Conservation (phyloP, 2,113 vertebrate genomes). For the Zosterops borbonicus region DNA sequence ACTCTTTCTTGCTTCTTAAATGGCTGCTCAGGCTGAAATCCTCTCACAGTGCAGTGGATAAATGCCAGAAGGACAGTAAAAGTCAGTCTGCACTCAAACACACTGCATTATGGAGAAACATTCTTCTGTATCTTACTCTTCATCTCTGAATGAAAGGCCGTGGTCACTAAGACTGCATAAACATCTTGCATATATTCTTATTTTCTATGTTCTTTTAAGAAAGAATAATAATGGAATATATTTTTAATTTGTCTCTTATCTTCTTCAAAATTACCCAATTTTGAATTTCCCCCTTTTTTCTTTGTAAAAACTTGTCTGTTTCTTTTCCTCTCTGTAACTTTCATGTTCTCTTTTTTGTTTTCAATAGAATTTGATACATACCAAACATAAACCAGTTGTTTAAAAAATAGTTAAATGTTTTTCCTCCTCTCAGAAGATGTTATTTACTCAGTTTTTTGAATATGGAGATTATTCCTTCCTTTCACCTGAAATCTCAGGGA, state of each 20-base stretch:
- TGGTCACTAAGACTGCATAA: background rate
- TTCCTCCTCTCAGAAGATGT: background rate
- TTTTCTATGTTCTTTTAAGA: background rate
- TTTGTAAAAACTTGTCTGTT: background rate
- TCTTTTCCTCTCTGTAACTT: background rate
- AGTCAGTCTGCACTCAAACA: background rate
- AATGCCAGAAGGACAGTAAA: background rate
- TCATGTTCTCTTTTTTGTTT: background rate
- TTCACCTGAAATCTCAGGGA: background rate
- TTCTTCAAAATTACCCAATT: background rate
- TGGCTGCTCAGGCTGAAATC: rapidly evolving
- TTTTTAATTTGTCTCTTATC: background rate
- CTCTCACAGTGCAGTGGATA: background rate
- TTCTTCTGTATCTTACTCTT: background rate
- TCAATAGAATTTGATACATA: background rate
- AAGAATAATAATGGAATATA: background rate
- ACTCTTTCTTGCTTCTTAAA: background rate
- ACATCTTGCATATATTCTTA: background rate
- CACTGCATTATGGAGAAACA: background rate
- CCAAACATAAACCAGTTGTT: background rate
- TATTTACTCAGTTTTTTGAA: background rate
- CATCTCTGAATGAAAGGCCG: background rate
- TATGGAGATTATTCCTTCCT: background rate
- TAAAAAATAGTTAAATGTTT: background rate
- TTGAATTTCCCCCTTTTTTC: background rate